Evolutionary conservation across 2,888 invertebrate species (phyloP), one percentile per base, ranked within the genome.

Genomic region (Napeogenes inachia): DNA sequence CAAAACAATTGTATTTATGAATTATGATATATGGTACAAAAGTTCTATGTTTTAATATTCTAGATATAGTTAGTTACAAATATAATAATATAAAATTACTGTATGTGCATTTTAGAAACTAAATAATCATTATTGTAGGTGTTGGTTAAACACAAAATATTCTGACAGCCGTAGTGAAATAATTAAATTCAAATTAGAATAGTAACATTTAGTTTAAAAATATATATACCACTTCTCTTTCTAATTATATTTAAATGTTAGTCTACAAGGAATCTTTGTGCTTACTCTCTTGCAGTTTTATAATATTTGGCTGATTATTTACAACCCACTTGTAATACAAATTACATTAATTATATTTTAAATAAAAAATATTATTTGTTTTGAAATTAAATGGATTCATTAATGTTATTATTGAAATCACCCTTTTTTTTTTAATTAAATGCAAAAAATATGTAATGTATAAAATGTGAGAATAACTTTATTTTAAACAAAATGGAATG

Each of bases 41-140:
- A 38, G 42, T 56, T 13, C 21, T 35, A 45, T 45, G 45, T 45
- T 3, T 45, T 50, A 12, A 13, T 46, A 13, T 13, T 46, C n/a
- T 47, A 13, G n/a, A 13, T 13, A 47, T 47, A 4, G n/a, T 21
- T 47, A 21, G n/a, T n/a, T 47, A n/a, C n/a, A 13, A 8, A 47
- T 47, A 50, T 50, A 50, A 30, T 21, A n/a, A 30, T 50, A 50
- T 21, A 5, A 10, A 50, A 30, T 30, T 50, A 50, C 30, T 50
- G 50, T 50, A 50, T 50, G 50, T 50, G 50, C 50, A 50, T 30
- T 13, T 50, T 3, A 50, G 10, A 50, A 30, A 50, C 30, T 50
- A 50, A 50, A 50, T 50, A 8, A 50, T 50, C 3, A 50, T 47
- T 3, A 50, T 30, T 30, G 21, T 30, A 30, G 30, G 30, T 50